These are phyloP conservation scores for Drosophila longiperda DNA, from an alignment of 2,888 invertebrate genomes.

Conservation along the genomic window DNA sequence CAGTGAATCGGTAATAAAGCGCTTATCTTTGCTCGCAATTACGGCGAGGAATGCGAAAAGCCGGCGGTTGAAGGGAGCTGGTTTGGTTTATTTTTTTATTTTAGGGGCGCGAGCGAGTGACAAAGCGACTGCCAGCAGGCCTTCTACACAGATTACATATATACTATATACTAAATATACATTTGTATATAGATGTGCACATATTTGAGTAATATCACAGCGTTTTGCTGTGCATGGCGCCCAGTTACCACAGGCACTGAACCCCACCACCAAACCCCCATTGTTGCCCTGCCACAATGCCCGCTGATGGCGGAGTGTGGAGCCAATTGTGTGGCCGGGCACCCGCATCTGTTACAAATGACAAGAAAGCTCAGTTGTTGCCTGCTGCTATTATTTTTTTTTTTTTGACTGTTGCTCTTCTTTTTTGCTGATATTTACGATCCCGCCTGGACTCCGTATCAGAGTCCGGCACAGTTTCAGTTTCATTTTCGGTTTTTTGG, in stretches of 20 bases:
- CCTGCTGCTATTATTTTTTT: conserved; percentile 13
- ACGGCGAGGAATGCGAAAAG: conserved; percentile 39
- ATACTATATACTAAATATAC: conserved; percentile 5
- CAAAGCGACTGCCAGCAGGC: conserved; percentile 41
- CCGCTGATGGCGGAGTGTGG: conserved; percentile 11
- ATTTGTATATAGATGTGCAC: conserved; percentile 10
- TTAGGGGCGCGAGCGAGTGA: conserved; percentile 21
- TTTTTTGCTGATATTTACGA: conserved; percentile 40
- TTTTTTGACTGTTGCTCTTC: conserved; percentile 28
- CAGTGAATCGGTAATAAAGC: conserved; percentile 82
- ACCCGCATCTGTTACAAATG: conserved; percentile 81
- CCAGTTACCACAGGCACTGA: conserved; percentile 54
- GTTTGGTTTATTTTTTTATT: background rate
- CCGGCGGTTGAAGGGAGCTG: background rate
- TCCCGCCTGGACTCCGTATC: conserved; percentile 19
- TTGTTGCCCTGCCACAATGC: background rate
- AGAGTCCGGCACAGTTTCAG: conserved; percentile 1
- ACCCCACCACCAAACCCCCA: background rate
- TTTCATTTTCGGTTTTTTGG: conserved; percentile 17
- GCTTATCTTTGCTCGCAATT: conserved; percentile 80
- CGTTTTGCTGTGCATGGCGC: conserved; percentile 42
- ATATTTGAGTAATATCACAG: conserved; percentile 35
- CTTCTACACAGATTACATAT: conserved; percentile 20
- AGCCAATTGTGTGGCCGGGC: conserved; percentile 72
- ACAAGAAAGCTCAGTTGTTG: conserved; percentile 46